Evolutionary conservation across 2,888 invertebrate species (phyloP).

Genomic region (Octodonta nipae): DNA sequence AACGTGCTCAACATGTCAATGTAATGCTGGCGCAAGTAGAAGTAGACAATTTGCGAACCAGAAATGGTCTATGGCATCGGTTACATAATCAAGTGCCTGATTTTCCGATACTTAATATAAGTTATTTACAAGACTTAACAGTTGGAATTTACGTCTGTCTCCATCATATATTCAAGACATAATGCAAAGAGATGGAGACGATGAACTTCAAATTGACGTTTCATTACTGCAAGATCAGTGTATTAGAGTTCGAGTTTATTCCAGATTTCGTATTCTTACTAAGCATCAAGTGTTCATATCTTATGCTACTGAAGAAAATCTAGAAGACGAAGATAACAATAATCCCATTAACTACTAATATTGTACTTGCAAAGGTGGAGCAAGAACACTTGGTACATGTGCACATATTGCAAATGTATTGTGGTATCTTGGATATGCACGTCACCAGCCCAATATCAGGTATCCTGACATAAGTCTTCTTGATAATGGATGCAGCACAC

Average conservation of each 20-base stretch:
- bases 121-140: slow-evolving; percentile 1
- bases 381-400: neutral
- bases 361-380: slow-evolving; percentile 3
- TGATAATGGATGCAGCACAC: slow-evolving; percentile 1
- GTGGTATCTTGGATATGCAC: slow-evolving; percentile 2
- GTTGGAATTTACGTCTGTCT: slow-evolving; percentile 2
- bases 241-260: neutral
- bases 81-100: slow-evolving; percentile 2
- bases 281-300: neutral
- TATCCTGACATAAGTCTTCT: neutral
- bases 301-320: neutral
- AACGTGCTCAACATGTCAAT: neutral
- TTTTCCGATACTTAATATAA: slow-evolving; percentile 1
- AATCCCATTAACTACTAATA: slow-evolving; percentile 1
- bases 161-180: slow-evolving; percentile 4
- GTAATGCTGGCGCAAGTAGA: neutral
- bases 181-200: neutral
- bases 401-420: neutral
- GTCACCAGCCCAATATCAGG: slow-evolving; percentile 1
- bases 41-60: neutral
- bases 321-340: neutral
- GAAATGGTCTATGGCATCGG: neutral
- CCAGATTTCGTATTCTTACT: neutral
- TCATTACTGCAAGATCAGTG: too few relatives aligned
- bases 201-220: neutral